Conservation (phyloP, 1,140 invertebrate genomes). For the Lepidurus apus region DNA sequence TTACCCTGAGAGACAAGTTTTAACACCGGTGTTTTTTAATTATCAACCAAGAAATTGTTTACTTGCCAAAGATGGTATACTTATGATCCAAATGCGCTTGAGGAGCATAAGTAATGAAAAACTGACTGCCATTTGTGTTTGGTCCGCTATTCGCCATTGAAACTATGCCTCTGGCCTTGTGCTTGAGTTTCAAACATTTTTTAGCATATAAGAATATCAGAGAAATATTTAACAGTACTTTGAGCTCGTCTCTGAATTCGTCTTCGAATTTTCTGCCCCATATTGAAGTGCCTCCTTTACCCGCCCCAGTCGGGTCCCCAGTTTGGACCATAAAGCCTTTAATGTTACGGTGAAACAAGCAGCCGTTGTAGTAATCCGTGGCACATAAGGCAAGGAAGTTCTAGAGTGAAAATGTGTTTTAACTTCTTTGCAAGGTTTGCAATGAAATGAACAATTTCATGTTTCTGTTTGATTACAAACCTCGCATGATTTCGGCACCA, state of each 20-base stretch:
- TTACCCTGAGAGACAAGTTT: slow-evolving; percentile 63
- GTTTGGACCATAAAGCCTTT: slow-evolving; percentile 98
- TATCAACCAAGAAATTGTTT: slow-evolving; percentile 38
- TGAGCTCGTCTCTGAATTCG: slow-evolving; percentile 90
- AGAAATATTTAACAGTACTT: slow-evolving; percentile 51
- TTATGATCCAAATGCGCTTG: slow-evolving; percentile 96
- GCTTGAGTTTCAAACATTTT: slow-evolving; percentile 52
- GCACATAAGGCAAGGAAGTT: slow-evolving; percentile 97
- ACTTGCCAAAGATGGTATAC: slow-evolving; percentile 96
- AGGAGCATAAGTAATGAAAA: slow-evolving; percentile 89
- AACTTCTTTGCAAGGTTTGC: neutral
- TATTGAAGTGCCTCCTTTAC: slow-evolving; percentile 86
- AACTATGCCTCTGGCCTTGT: slow-evolving; percentile 76
- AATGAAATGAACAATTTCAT: too few species aligned
- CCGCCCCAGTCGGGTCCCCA: slow-evolving; percentile 91
- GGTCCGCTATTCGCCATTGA: slow-evolving; percentile 99
- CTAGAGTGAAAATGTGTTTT: slow-evolving; percentile 49
- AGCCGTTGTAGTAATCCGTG: slow-evolving; percentile 90
- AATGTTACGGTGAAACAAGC: slow-evolving; percentile 92
- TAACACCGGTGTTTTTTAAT: neutral
- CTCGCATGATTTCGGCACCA: slow-evolving; percentile 26
- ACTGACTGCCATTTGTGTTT: slow-evolving; percentile 98
- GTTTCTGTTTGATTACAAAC: neutral
- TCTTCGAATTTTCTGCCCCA: slow-evolving; percentile 92
- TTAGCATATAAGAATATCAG: neutral